These are phyloP conservation scores for Hirtodrosophila histrioides DNA, from an alignment of 2,888 invertebrate species.

Conservation along the genomic window DNA sequence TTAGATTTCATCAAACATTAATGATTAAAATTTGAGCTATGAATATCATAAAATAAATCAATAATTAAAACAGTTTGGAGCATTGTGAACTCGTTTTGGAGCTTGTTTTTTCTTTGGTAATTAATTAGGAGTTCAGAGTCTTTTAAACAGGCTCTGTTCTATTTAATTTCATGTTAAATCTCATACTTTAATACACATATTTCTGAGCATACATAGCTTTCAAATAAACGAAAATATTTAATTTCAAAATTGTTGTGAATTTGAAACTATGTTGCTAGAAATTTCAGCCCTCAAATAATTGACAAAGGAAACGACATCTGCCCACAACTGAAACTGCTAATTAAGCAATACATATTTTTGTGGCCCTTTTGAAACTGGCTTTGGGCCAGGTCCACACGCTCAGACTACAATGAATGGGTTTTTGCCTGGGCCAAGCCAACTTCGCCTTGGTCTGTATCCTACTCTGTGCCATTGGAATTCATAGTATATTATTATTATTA, in stretches of 20 bases:
- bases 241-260: slow-evolving; percentile 6
- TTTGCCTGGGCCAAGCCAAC: slow-evolving; percentile 12
- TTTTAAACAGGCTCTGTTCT: too few species aligned
- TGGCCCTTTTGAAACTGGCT: background rate
- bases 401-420: slow-evolving; percentile 23
- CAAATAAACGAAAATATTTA: slow-evolving; percentile 6
- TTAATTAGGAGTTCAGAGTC: too few species aligned
- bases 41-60: too few species aligned
- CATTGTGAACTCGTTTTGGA: too few species aligned
- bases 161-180: too few species aligned
- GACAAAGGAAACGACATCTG: slow-evolving; percentile 16
- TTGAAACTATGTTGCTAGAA: background rate
- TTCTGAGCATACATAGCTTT: background rate
- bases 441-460: slow-evolving; percentile 37
- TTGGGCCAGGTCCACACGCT: too few species aligned
- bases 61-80: too few species aligned
- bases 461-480: slow-evolving; percentile 52
- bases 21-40: too few species aligned
- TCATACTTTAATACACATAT: background rate
- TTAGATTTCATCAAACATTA: too few species aligned
- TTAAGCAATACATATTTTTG: slow-evolving; percentile 39
- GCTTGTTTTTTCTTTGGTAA: too few species aligned
- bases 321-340: slow-evolving; percentile 38
- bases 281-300: slow-evolving; percentile 23
- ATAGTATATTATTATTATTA: slow-evolving; percentile 53